Evolutionary conservation across 64 coral and sea anemone species (phyloP), one percentile per base, ranked within the genome.

Genomic region (Actinia equina): DNA sequence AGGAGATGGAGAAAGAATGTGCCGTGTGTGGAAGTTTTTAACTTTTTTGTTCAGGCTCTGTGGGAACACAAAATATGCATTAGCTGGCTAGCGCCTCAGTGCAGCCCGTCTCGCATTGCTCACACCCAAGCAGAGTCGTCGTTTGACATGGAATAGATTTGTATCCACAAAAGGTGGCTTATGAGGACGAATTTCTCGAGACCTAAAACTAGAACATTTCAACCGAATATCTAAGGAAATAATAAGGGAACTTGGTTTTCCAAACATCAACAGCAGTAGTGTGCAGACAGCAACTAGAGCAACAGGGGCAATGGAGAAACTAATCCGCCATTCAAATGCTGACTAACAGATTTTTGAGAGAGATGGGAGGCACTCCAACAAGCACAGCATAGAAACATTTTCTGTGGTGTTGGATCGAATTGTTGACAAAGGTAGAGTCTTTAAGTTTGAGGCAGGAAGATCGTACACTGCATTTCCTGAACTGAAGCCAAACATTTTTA

Each of bases 81-180:
- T 90, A 26, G 92, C 88, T 17, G 92, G 88, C 17, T 53, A 89
- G n/a, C 46, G 88, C 44, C 74, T 94, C 10, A 87, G 43, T 69
- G 93, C 93, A 87, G 65, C 85, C 82, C 56, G 63, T 44, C 43
- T 87, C 19, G 62, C 84, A 45, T 82, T 94, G 19, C 86, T 94
- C n/a, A 90, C 88, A 43, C 85, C 88, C 13, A 25, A 77, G 27
- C 84, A 94, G 80, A 74, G 56, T 20, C 80, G 90, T 55, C 77
- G 61, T 11, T 59, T 94, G 20, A 94, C 53, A 25, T 94, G 93
- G 93, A 85, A 94, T 69, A 25, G 88, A 79, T 90, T 94, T 90
- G 84, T 64, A 25, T 56, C 59, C 54, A 90, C 80, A 46, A 89
- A 94, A 76, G 44, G 64, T 82, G 93, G 93, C 3, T 25, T 19